Conservation (phyloP, 37 sponge, comb jelly and placozoan species). For the Crambe crambe region DNA sequence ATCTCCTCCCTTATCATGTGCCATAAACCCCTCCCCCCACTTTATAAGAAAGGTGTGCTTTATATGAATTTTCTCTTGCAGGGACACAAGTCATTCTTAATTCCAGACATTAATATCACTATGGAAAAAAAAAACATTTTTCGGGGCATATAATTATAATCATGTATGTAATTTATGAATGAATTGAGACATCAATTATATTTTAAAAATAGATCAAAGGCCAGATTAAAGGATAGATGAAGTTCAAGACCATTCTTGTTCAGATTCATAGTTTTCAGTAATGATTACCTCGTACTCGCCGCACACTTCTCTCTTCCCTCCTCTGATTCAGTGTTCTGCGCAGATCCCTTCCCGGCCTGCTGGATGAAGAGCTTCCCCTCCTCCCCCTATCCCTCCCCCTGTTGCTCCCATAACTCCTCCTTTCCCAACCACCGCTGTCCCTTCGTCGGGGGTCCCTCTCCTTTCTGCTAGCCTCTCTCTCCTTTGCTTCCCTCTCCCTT, state of each 20-base stretch:
- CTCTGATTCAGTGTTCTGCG: background rate
- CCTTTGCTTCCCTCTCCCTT: background rate
- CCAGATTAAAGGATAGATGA: no score
- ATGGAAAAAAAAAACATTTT: background rate
- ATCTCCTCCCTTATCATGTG: no score
- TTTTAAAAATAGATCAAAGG: no score
- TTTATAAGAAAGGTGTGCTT: no score
- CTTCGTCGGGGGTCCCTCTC: background rate
- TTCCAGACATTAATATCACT: background rate
- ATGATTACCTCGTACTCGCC: background rate
- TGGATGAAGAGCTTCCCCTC: background rate
- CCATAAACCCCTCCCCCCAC: no score
- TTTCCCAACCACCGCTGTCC: background rate
- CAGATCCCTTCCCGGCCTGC: background rate
- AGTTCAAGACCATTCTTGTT: no score
- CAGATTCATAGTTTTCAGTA: background rate
- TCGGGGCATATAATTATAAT: background rate
- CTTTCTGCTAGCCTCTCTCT: background rate
- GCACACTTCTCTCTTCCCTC: constrained; percentile 2
- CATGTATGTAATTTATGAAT: no score
- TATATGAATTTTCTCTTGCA: no score
- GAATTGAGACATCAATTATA: no score
- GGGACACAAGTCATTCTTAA: background rate
- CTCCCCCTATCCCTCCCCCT: constrained; percentile 13
- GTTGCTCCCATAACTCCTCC: background rate